Conservation (phyloP, 2,888 invertebrate genomes). For the Chironomus tentans region DNA sequence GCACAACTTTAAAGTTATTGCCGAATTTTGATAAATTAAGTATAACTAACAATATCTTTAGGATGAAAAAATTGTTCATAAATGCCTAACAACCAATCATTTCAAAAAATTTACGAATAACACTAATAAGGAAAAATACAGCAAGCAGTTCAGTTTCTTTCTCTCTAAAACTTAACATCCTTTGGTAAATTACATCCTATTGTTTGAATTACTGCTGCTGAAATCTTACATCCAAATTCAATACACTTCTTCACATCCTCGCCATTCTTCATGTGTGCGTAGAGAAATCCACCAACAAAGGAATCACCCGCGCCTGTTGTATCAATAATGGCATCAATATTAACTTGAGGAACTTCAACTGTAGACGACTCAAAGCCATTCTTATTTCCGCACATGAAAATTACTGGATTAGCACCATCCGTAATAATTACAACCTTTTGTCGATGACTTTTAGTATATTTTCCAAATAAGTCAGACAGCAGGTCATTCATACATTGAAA, state of each 20-base stretch:
- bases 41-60: too few relatives aligned
- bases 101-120: too few relatives aligned
- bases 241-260: conserved; percentile 41
- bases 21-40: too few relatives aligned
- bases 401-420: conserved; percentile 26
- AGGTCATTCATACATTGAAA: conserved; percentile 31
- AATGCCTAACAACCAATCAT: not conserved
- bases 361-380: not conserved
- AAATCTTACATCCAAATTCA: conserved; percentile 41
- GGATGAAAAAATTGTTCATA: not conserved
- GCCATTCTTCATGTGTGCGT: conserved; percentile 41
- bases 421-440: conserved; percentile 21
- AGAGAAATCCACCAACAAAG: conserved; percentile 50
- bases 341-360: conserved; percentile 38
- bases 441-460: not conserved
- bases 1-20: too few relatives aligned
- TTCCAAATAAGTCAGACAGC: conserved; percentile 30
- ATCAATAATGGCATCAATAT: conserved; percentile 43
- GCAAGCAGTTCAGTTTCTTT: too few relatives aligned
- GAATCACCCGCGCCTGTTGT: conserved; percentile 54
- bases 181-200: conserved; percentile 44
- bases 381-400: not conserved
- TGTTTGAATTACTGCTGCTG: conserved; percentile 44
- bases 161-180: not conserved
- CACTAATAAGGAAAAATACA: too few relatives aligned